A percentile compares a stretch with the other conserved stretches of the same genome.
Conservation (phyloP, 1,140 invertebrate species). For the Procambarus virginalis region DNA sequence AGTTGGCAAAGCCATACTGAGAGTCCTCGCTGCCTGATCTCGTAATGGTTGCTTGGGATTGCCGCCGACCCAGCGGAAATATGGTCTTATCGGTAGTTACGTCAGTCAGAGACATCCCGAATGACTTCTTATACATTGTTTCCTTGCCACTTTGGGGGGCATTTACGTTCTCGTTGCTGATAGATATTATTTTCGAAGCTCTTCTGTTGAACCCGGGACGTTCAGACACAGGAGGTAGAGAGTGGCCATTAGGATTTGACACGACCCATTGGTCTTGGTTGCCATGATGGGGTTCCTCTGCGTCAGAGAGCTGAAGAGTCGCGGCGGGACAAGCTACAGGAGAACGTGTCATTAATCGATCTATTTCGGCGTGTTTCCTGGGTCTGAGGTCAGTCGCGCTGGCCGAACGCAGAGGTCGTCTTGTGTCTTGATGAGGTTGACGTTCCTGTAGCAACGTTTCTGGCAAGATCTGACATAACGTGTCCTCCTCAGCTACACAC, state of each 20-base stretch:
- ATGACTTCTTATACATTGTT: slow-evolving; percentile 22
- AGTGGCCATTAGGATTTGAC: neutral
- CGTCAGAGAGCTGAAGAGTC: neutral
- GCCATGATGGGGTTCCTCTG: too few relatives aligned
- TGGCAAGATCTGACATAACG: neutral
- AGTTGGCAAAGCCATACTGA: slow-evolving; percentile 29
- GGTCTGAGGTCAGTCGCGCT: slow-evolving; percentile 7
- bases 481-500: neutral
- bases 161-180: slow-evolving; percentile 43
- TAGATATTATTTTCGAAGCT: neutral
- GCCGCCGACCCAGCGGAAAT: slow-evolving; percentile 23
- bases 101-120: slow-evolving; percentile 38
- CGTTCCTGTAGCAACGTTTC: neutral
- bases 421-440: neutral
- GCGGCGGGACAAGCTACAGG: neutral
- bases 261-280: neutral
- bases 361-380: too few relatives aligned
- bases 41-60: neutral
- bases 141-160: neutral
- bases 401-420: neutral
- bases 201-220: neutral
- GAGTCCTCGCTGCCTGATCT: slow-evolving; percentile 32
- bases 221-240: neutral
- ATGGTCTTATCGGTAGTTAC: slow-evolving; percentile 27
- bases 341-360: neutral